These are phyloP conservation scores for Sebastes kiyomatsui DNA, from an alignment of 2,797 vertebrate genomes.

Conservation along the genomic window DNA sequence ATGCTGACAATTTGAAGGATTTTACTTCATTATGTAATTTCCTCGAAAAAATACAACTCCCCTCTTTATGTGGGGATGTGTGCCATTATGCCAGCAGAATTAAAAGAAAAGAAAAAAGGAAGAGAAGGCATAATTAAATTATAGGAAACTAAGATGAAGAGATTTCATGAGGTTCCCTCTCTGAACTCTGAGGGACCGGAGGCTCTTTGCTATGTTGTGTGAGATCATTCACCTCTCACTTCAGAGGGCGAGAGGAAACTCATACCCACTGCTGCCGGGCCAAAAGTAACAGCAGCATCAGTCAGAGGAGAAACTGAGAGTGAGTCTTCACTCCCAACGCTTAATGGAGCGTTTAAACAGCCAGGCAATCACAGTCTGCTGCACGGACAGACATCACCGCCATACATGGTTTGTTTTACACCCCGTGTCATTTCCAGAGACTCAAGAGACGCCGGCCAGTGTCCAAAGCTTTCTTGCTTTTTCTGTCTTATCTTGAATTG, in stretches of 20 bases:
- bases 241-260: slow-evolving; percentile 54
- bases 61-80: neutral
- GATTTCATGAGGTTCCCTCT: slow-evolving; percentile 9
- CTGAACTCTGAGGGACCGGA: slow-evolving; percentile 36
- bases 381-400: slow-evolving; percentile 48
- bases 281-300: slow-evolving; percentile 73
- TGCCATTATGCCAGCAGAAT: slow-evolving; percentile 19
- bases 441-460: slow-evolving; percentile 2
- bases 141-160: slow-evolving; percentile 13
- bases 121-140: slow-evolving; percentile 34
- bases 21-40: slow-evolving; percentile 51
- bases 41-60: slow-evolving; percentile 16
- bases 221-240: slow-evolving; percentile 59
- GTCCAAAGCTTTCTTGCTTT: slow-evolving; percentile 11
- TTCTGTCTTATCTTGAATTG: slow-evolving; percentile 37
- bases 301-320: slow-evolving; percentile 53
- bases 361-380: slow-evolving; percentile 53
- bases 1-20: slow-evolving; percentile 40
- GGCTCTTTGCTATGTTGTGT: slow-evolving; percentile 40
- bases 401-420: slow-evolving; percentile 1
- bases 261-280: slow-evolving; percentile 44
- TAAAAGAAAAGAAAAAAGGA: slow-evolving; percentile 12
- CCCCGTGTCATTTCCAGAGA: slow-evolving; percentile 25
- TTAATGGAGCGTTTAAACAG: slow-evolving; percentile 69
- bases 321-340: slow-evolving; percentile 31